These are phyloP conservation scores for Papilio dardanus DNA, from an alignment of 1,140 invertebrate genomes.

Conservation along the genomic window DNA sequence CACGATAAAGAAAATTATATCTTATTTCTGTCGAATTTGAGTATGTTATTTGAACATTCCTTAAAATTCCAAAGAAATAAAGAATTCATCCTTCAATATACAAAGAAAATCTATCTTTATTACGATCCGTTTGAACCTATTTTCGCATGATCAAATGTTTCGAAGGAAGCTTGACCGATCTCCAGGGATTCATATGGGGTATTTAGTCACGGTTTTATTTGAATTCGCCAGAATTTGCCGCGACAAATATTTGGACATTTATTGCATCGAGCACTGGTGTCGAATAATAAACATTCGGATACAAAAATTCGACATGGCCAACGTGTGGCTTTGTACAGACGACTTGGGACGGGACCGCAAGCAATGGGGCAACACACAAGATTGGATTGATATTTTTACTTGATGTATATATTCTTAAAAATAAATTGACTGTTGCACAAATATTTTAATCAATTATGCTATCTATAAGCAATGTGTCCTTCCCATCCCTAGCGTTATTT, in stretches of 20 bases:
- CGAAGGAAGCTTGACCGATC: constrained; percentile 62
- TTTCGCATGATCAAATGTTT: constrained; percentile 20
- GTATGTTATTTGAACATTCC: constrained; percentile 51
- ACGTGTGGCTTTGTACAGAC: constrained; percentile 60
- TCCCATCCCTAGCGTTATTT: background rate
- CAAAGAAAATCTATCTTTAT: constrained; percentile 33
- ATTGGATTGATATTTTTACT: constrained; percentile 17
- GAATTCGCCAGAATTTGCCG: constrained; percentile 71
- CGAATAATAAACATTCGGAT: constrained; percentile 76
- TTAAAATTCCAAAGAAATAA: constrained; percentile 20
- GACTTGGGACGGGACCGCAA: constrained; percentile 44
- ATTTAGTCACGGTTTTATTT: constrained; percentile 79
- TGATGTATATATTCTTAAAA: background rate
- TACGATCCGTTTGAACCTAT: constrained; percentile 32
- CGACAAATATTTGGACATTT: constrained; percentile 81
- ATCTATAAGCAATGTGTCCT: background rate
- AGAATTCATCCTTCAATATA: background rate
- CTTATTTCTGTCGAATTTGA: constrained; percentile 54
- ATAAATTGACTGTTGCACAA: background rate
- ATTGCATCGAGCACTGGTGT: constrained; percentile 70
- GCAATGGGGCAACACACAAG: constrained; percentile 39
- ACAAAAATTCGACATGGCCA: constrained; percentile 62
- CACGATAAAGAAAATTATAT: constrained; percentile 51
- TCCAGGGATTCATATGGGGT: constrained; percentile 63
- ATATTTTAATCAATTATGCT: background rate